Evolutionary conservation across 2,797 vertebrate genomes (phyloP).

Genomic region (Danio kyathit): DNA sequence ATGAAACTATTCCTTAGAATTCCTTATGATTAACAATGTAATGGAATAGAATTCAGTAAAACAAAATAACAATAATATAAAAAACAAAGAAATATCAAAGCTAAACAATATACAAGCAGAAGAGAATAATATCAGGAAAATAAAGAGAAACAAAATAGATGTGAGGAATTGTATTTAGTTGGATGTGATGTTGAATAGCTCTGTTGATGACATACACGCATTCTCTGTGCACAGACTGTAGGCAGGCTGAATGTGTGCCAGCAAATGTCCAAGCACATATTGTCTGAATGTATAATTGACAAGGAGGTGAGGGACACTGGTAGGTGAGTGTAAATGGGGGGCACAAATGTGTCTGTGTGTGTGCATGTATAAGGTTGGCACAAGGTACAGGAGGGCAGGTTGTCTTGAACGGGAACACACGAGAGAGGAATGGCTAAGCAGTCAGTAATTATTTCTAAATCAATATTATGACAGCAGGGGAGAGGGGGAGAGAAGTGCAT

Average conservation of each 20-base stretch:
- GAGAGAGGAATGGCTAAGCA: conserved; percentile 61
- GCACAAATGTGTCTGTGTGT: background rate
- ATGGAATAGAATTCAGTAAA: no score
- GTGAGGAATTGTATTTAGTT: conserved; percentile 6
- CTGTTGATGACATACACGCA: background rate
- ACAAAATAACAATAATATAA: no score
- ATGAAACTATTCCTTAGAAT: no score
- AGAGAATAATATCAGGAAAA: no score
- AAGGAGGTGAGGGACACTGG: conserved; percentile 23
- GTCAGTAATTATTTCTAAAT: conserved; percentile 68
- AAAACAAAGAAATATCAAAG: no score
- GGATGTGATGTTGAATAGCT: background rate
- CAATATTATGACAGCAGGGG: conserved; percentile 63
- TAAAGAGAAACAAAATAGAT: background rate
- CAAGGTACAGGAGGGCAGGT: conserved; percentile 21
- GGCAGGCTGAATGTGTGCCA: conserved; percentile 18
- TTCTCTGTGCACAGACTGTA: background rate
- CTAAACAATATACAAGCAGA: no score
- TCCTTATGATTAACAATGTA: no score
- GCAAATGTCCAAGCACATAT: conserved; percentile 31
- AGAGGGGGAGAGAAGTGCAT: conserved; percentile 37
- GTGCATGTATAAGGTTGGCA: conserved; percentile 25
- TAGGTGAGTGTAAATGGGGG: conserved; percentile 13
- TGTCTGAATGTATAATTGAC: conserved; percentile 45
- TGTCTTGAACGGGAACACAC: conserved; percentile 33